Evolutionary conservation across 2,888 invertebrate genomes (phyloP).

Genomic region (Imbricaverruca yamaguchii): DNA sequence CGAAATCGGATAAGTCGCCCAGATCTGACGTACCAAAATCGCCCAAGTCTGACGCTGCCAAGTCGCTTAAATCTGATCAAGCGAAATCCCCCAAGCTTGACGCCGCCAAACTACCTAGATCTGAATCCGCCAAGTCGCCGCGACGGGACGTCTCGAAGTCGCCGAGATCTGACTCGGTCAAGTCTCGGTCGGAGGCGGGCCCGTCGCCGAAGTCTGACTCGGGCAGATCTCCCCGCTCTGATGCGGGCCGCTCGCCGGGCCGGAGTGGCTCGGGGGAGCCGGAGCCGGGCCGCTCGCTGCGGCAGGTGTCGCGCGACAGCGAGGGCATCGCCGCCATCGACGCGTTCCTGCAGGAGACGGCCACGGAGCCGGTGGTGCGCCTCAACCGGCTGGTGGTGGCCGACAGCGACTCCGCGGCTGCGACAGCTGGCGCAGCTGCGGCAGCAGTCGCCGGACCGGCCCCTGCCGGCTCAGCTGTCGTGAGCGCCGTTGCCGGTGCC

Average conservation of each 20-base stretch:
- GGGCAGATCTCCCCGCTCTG: neutral
- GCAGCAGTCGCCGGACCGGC: neutral
- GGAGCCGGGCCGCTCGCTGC: neutral
- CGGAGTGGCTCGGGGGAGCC: neutral
- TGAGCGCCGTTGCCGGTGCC: neutral
- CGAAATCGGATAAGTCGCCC: too few relatives aligned
- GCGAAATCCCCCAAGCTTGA: too few relatives aligned
- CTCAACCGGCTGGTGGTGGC: neutral
- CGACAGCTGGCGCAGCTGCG: neutral
- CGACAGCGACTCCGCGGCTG: neutral
- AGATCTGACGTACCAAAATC: neutral
- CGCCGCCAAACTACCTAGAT: too few relatives aligned
- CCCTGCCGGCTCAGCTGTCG: neutral
- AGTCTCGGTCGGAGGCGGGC: too few relatives aligned
- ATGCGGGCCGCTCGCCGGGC: neutral
- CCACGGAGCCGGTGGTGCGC: neutral
- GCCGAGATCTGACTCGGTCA: too few relatives aligned
- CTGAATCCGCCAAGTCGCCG: too few relatives aligned
- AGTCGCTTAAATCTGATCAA: neutral
- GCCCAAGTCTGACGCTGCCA: neutral
- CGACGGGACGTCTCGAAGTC: too few relatives aligned
- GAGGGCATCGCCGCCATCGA: conserved; percentile 18
- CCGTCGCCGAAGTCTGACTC: neutral
- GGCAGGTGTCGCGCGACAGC: conserved; percentile 5
- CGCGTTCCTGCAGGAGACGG: conserved; percentile 12